These are phyloP conservation scores for Auanema freiburgensis DNA, from an alignment of 2,888 invertebrate species.

Conservation along the genomic window DNA sequence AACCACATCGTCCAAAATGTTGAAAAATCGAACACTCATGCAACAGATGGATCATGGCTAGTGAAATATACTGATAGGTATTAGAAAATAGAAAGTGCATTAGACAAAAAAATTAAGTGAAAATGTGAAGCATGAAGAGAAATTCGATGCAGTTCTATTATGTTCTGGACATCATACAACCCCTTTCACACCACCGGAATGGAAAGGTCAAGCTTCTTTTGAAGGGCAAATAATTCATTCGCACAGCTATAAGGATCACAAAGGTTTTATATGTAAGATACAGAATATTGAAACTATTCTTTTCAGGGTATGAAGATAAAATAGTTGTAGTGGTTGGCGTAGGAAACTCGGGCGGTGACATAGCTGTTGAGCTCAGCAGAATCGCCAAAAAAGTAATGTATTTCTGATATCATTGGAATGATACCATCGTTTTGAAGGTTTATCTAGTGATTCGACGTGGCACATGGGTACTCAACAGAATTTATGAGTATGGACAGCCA, in stretches of 20 bases:
- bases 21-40: constrained; percentile 59
- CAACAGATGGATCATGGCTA: constrained; percentile 63
- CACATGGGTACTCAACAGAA: constrained; percentile 68
- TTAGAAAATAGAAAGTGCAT: not conserved
- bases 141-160: constrained; percentile 68
- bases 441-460: constrained; percentile 68
- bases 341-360: constrained; percentile 68
- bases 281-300: not conserved
- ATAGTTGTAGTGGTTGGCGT: constrained; percentile 67
- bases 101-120: constrained; percentile 25
- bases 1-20: constrained; percentile 45
- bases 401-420: not conserved
- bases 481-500: constrained; percentile 63
- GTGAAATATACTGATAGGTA: constrained; percentile 46
- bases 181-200: constrained; percentile 65
- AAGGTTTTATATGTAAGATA: not conserved
- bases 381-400: constrained; percentile 59
- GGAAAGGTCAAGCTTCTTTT: constrained; percentile 44
- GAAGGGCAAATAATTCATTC: constrained; percentile 59
- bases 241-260: constrained; percentile 60
- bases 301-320: constrained; percentile 64
- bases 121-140: constrained; percentile 42
- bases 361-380: constrained; percentile 67
- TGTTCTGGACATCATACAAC: constrained; percentile 69
- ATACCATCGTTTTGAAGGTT: constrained; percentile 56